Base-by-base conservation (phyloP, 2,888 invertebrate genomes). In the Pharmacophagus antenor region DNA sequence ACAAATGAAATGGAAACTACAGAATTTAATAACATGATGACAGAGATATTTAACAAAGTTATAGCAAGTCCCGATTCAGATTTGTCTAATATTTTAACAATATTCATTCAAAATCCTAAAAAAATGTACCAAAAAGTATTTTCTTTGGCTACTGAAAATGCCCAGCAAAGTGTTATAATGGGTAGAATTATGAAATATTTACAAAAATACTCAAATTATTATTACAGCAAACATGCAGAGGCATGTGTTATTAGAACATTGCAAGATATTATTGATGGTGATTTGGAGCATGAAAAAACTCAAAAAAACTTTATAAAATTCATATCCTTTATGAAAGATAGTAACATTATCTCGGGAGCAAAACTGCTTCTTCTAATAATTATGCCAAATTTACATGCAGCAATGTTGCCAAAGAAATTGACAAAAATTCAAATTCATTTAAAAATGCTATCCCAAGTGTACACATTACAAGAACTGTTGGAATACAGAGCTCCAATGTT, bases 11-110 rank as follows among this genome's bases (percentile, higher is more conserved):
- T 68, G 41, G 70, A 77, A 65, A 71, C 69, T 51, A 48, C 64
- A 55, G 75, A 81, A 25, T 85, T 84, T 61, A 66, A 66, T 15
- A 67, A 62, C 22, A 73, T 69, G 64, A 65, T 80, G 56, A 86
- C 72, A 55, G 78, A 83, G 71, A 78, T 76, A 68, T 90, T 89
- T 53, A 90, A 90, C 65, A 88, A 86, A 71, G 68, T 87, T 15
- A 73, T 85, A 61, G 65, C 70, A 15, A 68, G 76, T 6, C 66
- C 72, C 6, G 74, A 82, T 59, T 64, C 72, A 22, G 82, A 86
- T 66, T 65, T 80, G 2, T 70, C 76, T 15, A 78, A 82, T 66
- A 68, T 88, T 17, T 70, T 86, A 31, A 72, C 70, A 61, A 64
- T 84, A 7, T 89, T 90, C 63, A 58, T 88, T 10, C 89, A 88